Base-by-base conservation (phyloP, 2,888 invertebrate genomes). In the Acanthosoma haemorrhoidale region DNA sequence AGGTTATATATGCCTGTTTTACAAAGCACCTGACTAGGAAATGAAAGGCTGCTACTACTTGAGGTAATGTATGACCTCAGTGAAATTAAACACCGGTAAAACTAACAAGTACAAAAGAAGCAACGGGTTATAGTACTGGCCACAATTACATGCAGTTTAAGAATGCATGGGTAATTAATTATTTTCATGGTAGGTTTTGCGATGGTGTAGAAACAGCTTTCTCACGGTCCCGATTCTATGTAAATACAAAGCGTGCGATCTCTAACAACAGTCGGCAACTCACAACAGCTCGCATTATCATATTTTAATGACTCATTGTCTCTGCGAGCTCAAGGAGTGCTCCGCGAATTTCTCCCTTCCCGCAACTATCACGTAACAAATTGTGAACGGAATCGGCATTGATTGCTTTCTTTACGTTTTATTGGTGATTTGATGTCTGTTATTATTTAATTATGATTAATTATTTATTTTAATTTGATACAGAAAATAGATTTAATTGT, bases 191-290 rank as follows among this genome's bases (percentile, higher is more conserved):
- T 51, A n/a, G 51, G 29, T 21, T 0, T n/a, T 4, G 51, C 25
- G 29, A 51, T 51, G 51, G 51, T 51, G 51, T 51, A 25, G 51
- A 51, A 51, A 51, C 51, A 51, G 51, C 51, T 51, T 25, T 51
- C 51, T 51, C 51, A 51, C 51, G 51, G 51, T 51, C 51, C n/a
- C 51, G n/a, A 51, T 51, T 51, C 51, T 51, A 51, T 51, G 51
- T 51, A 51, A 51, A 51, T 51, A 21, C 51, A 25, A 51, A 51
- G 51, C 51, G 51, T 51, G 51, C 51, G 51, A 51, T 51, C 51
- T 51, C 51, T 51, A 51, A 51, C 51, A 51, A 51, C 25, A 51
- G 51, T 25, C 25, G 29, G 51, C 51, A 51, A 51, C 51, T 51
- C 51, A 51, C 51, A 51, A 51, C 51, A 51, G 51, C 21, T 51